Evolutionary conservation across 2,888 invertebrate species (phyloP).

Genomic region (Drosophila hamatofila): DNA sequence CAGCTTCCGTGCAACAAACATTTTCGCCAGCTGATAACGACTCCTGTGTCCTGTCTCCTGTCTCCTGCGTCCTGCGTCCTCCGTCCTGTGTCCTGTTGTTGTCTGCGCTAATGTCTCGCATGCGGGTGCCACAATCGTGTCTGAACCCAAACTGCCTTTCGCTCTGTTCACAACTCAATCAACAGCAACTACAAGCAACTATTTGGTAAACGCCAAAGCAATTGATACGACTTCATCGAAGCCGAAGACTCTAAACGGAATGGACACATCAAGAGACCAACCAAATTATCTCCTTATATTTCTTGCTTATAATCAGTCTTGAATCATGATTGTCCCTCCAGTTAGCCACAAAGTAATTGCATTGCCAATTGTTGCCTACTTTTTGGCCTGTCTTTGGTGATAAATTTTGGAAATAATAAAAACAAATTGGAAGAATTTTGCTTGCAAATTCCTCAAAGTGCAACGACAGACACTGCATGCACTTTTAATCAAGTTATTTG

Average conservation of each 20-base stretch:
- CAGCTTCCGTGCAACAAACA: slow-evolving; percentile 64
- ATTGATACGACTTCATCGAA: neutral
- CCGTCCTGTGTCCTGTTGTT: slow-evolving; percentile 19
- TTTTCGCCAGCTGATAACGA: slow-evolving; percentile 71
- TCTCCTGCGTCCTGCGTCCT: slow-evolving; percentile 18
- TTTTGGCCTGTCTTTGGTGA: neutral
- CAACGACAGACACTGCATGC: slow-evolving; percentile 12
- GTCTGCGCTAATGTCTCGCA: slow-evolving; percentile 56
- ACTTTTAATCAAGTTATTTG: slow-evolving; percentile 48
- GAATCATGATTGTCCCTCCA: neutral
- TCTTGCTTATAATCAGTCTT: no score
- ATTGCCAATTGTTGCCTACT: slow-evolving; percentile 5
- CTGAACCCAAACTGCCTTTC: neutral
- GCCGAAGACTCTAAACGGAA: neutral
- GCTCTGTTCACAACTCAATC: slow-evolving; percentile 26
- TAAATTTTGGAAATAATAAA: slow-evolving; percentile 8
- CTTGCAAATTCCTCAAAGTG: neutral
- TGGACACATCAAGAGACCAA: neutral
- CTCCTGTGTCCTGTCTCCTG: slow-evolving; percentile 15
- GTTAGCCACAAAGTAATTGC: neutral
- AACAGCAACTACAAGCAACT: slow-evolving; percentile 24
- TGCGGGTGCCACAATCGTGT: slow-evolving; percentile 65
- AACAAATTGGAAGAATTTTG: slow-evolving; percentile 15
- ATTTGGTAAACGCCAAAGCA: neutral
- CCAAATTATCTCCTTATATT: neutral